Evolutionary conservation across 2,797 vertebrate genomes (phyloP), one percentile per base, ranked within the genome.

Genomic region (Anguilla anguilla): DNA sequence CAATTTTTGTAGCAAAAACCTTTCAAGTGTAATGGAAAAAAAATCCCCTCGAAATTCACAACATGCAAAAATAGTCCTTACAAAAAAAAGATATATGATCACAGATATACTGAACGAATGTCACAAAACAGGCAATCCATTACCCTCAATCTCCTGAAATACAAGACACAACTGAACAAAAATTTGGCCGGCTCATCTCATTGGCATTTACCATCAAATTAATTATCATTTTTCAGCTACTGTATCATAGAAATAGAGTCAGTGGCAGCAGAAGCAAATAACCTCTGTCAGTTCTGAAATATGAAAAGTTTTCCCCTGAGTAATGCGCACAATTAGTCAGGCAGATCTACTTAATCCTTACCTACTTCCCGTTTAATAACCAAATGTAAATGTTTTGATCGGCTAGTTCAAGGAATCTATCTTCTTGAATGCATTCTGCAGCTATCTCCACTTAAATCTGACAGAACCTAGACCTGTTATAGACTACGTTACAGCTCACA

Each of bases 181-280:
- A 85, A 35, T 28, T 51, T 84, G 82, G 2, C 64, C 11, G 83
- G 28, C 57, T 19, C 57, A 85, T 64, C 59, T 28, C n/a, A 31
- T 31, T 72, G 64, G 67, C 46, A 51, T 61, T 74, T 13, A 43
- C 64, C 53, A n/a, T 53, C 31, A 28, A 51, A 46, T 53, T 28
- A 35, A 74, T 46, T 51, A 28, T 10, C 64, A 86, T 49, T 86
- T 86, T 39, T 86, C 46, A 74, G 39, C 22, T 28, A 31, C 31
- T 43, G 74, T 17, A 31, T 79, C 69, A 11, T 31, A 86, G n/a
- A 25, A 35, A 49, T 28, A 53, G 6, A 35, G 19, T 77, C 69
- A 86, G 43, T 31, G 31, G 31, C 72, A 86, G 13, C 69, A 53
- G n/a, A 28, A 77, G 61, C 43, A 79, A 86, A 86, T 57, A 17